Evolutionary conservation across 2,113 vertebrate genomes (phyloP).

Genomic region (Carollia perspicillata): DNA sequence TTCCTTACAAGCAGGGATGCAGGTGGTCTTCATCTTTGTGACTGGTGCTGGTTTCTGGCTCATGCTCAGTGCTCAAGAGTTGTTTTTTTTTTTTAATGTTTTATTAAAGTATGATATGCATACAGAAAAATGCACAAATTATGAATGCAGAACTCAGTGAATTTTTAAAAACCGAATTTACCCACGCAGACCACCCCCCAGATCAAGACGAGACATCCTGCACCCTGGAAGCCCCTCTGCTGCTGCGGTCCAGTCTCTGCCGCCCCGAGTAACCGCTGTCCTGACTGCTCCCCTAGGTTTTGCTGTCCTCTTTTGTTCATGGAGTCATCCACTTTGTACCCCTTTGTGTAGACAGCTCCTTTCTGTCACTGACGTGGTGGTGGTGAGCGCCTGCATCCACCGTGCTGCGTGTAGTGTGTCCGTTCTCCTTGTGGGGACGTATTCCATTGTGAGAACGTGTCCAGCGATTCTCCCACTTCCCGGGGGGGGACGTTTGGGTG

Average conservation of each 20-base stretch:
- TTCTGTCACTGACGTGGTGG: background rate
- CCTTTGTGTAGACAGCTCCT: too few species aligned
- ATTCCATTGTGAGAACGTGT: background rate
- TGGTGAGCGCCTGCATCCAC: background rate
- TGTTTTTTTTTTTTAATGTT: background rate
- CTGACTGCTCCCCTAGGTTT: background rate
- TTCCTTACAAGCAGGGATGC: background rate
- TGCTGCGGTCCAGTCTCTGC: background rate
- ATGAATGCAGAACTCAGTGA: background rate
- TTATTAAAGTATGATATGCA: background rate
- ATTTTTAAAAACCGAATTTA: background rate
- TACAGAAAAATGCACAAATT: background rate
- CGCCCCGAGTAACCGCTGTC: background rate
- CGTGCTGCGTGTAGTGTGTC: rapidly evolving
- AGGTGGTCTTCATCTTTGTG: background rate
- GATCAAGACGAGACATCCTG: background rate
- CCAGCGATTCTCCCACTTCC: background rate
- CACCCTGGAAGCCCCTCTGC: background rate
- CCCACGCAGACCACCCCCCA: too few species aligned
- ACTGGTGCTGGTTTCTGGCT: background rate
- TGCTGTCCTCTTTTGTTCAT: background rate
- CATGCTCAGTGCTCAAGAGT: background rate
- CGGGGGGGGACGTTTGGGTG: too few species aligned
- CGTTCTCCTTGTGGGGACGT: background rate
- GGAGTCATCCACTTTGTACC: rapidly evolving